Evolutionary conservation across 1,140 invertebrate species (phyloP).

Genomic region (Eulimnadia texana): DNA sequence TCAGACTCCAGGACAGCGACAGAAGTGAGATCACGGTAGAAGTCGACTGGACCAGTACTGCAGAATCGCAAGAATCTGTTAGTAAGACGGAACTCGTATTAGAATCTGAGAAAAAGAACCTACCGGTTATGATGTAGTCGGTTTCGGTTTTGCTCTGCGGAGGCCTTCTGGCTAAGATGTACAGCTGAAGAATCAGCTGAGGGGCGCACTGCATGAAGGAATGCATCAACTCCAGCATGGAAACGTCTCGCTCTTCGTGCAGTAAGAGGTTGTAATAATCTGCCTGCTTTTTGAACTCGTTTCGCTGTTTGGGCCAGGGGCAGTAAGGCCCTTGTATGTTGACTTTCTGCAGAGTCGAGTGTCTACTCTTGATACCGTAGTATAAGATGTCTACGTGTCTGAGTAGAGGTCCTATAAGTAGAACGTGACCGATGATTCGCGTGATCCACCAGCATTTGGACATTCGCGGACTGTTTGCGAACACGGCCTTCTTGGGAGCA

Average conservation of each 20-base stretch:
- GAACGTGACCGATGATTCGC: conserved; percentile 20
- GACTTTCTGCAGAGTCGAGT: conserved; percentile 3
- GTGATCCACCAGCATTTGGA: conserved; percentile 19
- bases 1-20: conserved; percentile 31
- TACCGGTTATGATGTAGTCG: conserved; percentile 14
- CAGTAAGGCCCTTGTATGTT: conserved; percentile 18
- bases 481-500: conserved; percentile 2
- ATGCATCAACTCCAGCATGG: conserved; percentile 32
- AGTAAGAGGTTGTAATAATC: conserved; percentile 18
- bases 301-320: conserved; percentile 15
- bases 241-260: conserved; percentile 20
- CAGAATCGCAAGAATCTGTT: too few relatives aligned
- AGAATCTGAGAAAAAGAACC: too few relatives aligned
- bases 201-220: conserved; percentile 33
- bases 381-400: conserved; percentile 17
- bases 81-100: too few relatives aligned
- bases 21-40: conserved; percentile 27
- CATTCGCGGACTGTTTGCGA: conserved; percentile 12
- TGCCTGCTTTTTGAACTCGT: conserved; percentile 13
- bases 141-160: conserved; percentile 12
- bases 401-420: conserved; percentile 21
- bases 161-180: conserved; percentile 26
- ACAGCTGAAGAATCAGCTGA: conserved; percentile 33
- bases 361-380: conserved; percentile 17
- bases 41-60: conserved; percentile 22